A percentile compares a stretch with the other conserved stretches of the same genome.
These are phyloP conservation scores for Strigamia crassipes DNA, from an alignment of 2,888 invertebrate species.

Conservation along the genomic window DNA sequence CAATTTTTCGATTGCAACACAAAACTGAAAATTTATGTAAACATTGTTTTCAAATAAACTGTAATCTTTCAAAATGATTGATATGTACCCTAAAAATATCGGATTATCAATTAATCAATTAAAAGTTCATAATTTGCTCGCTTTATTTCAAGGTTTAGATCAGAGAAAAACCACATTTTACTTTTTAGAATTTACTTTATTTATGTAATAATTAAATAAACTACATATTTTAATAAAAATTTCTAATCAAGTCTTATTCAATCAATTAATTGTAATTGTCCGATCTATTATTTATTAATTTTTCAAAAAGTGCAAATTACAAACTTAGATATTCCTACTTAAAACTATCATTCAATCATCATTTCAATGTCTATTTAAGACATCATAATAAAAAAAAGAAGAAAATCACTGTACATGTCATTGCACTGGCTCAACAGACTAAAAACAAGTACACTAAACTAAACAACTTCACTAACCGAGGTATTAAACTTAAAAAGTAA, in stretches of 20 bases:
- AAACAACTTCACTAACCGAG: not conserved
- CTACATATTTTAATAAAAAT: conserved; percentile 9
- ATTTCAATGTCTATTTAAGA: conserved; percentile 13
- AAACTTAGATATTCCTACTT: conserved; percentile 6
- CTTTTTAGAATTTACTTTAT: not conserved
- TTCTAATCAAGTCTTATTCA: conserved; percentile 3
- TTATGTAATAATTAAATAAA: not conserved
- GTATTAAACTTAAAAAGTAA: not conserved
- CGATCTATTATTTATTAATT: not conserved
- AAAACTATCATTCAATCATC: conserved; percentile 18
- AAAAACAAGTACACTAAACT: conserved; percentile 36
- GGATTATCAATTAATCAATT: not conserved
- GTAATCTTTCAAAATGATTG: not conserved
- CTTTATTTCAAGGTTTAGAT: not conserved
- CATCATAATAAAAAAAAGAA: not conserved
- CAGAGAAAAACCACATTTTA: conserved; percentile 13
- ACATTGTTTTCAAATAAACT: not conserved
- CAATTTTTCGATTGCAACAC: not conserved
- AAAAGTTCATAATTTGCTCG: conserved; percentile 16
- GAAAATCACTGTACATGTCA: conserved; percentile 37
- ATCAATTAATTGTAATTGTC: not conserved
- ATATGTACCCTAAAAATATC: not conserved
- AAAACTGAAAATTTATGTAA: not conserved
- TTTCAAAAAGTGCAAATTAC: conserved; percentile 37
- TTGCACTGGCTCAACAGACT: conserved; percentile 40